Evolutionary conservation across 2,888 invertebrate species (phyloP).

Genomic region (Formica aserva): DNA sequence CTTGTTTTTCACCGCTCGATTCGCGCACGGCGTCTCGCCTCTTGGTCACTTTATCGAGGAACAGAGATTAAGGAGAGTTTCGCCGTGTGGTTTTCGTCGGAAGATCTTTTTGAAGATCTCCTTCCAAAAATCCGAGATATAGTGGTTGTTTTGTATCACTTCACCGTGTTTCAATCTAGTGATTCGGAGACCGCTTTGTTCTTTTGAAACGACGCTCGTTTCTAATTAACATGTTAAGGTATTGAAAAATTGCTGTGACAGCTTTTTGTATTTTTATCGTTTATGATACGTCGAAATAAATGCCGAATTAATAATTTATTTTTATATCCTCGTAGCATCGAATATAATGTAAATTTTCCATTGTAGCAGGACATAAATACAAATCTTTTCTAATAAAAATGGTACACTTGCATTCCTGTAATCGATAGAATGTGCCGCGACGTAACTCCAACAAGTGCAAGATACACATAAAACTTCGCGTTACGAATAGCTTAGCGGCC

Average conservation of each 20-base stretch:
- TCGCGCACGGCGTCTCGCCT: conserved; percentile 27
- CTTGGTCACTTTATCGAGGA: conserved; percentile 61
- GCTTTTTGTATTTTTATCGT: not conserved
- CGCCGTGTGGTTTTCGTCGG: conserved; percentile 35
- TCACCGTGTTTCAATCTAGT: not conserved
- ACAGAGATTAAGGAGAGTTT: conserved; percentile 67
- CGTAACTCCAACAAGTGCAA: conserved; percentile 14
- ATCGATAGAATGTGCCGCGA: conserved; percentile 18
- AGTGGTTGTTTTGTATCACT: conserved; percentile 18
- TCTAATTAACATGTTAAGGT: not conserved
- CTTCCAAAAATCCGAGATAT: not conserved
- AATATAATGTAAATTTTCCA: not conserved
- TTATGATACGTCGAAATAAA: not conserved
- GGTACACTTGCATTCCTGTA: conserved; percentile 20
- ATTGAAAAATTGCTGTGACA: not conserved
- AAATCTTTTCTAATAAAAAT: conserved; percentile 5
- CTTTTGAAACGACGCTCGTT: not conserved
- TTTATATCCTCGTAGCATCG: not conserved
- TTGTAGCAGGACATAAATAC: not conserved
- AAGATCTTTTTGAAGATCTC: not conserved
- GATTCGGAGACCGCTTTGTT: not conserved
- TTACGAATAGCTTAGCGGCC: conserved; percentile 24
- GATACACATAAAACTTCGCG: conserved; percentile 38
- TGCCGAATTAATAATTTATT: not conserved
- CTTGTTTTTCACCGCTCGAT: conserved; percentile 37